Base-by-base conservation (phyloP, 2,888 invertebrate genomes). In the Drosophila austrosaltans region DNA sequence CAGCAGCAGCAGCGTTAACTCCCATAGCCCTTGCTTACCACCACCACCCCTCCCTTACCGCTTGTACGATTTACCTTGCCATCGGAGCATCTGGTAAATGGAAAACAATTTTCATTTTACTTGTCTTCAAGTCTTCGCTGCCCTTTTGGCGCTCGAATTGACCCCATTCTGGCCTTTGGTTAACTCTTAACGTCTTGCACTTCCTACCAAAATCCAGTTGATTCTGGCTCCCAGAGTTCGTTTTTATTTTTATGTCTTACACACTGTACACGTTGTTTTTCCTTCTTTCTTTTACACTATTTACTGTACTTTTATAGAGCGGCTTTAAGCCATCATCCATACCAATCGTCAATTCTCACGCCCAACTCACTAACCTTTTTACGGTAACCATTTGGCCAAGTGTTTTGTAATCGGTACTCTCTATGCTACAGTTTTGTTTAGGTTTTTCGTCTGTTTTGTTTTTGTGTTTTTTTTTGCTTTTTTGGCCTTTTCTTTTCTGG, bases 341-440 rank as follows among this genome's bases (percentile, higher is more conserved):
- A 74, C 40, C 64, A 64, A 64, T 61, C 54, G 72, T 68, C 59
- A 62, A 48, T 74, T 84, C 83, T 84, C 87, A 84, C 83, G 83
- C 80, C 87, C 85, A 70, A 69, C 60, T 72, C 53, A 70, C 60
- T 82, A 84, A 84, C 83, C 83, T 84, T 78, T 84, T 72, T 78
- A 69, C 65, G 67, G 36, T 36, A 36, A 8, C 36, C 8, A 36
- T 8, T 42, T 58, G 57, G 61, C 58, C 58, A 63, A 62, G 53
- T 61, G 58, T 85, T 77, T 82, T 59, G 82, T 75, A 82, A 79
- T 48, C 3, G 4, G 12, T 36, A 36, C 57, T 32, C 57, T 22
- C 39, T n/a, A n/a, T 57, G 42, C 42, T 76, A 68, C 65, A 48
- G 20, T 76, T 58, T 12, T 67, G 30, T 30, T 30, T 28, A 28